phyloP scores from a whole-genome alignment of 2,113 vertebrate genomes.

The Oxyruncus cristatus region DNA sequence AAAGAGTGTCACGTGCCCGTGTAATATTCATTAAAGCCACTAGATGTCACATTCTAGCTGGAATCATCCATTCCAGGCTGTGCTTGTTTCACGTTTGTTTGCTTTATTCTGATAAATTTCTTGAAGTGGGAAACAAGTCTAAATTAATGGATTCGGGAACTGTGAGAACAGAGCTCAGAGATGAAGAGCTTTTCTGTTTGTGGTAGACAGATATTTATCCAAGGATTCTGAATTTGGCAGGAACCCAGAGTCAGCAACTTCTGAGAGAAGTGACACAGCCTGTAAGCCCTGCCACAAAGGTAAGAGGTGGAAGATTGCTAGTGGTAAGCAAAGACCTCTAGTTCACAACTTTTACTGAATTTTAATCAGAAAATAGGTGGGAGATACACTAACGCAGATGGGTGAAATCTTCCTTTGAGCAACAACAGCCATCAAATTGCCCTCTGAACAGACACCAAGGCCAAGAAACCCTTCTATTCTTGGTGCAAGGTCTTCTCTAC shows the following conservation, averaged over 20 bases:
- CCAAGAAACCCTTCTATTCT: not conserved
- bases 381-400: not conserved
- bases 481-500: not conserved
- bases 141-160: not conserved
- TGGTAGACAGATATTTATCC: not conserved
- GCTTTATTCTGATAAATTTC: not conserved
- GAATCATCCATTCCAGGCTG: not conserved
- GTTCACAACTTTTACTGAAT: not conserved
- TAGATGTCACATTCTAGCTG: slow-evolving; percentile 56
- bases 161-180: not conserved
- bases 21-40: slow-evolving; percentile 46
- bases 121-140: not conserved
- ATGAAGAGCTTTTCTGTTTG: not conserved
- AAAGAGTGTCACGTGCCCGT: not conserved
- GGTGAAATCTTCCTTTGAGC: not conserved
- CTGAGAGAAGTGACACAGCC: not conserved
- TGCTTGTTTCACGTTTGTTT: not conserved
- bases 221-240: not conserved
- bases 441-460: not conserved
- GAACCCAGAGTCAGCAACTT: not conserved
- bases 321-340: not conserved
- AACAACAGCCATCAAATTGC: not conserved
- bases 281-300: not conserved
- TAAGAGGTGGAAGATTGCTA: not conserved
- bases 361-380: not conserved